Base-by-base conservation (phyloP, 2,888 invertebrate genomes). In the Oscheius sp. region DNA sequence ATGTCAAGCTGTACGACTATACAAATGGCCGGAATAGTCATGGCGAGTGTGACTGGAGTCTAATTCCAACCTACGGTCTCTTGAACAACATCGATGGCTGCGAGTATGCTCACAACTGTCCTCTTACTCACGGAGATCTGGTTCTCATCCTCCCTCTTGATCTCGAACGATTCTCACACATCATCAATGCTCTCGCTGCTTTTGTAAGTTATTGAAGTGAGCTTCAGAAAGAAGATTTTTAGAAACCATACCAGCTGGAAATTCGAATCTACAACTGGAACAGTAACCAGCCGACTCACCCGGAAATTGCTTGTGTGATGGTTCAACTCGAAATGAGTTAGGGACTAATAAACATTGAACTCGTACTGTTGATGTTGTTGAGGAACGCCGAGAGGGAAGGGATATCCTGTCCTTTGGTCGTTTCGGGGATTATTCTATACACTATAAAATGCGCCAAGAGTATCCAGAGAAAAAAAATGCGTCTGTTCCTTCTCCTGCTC, bases 41-140 rank as follows among this genome's bases (percentile, higher is more conserved):
- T 2, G 66, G 73, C 1, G 63, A 71, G 4, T 87, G 87, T 75
- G 59, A 57, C 48, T 87, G 86, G 86, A 75, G 51, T 10, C 79
- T 79, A 32, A 77, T 87, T 55, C 84, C 84, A 50, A 85, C 86
- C 1, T 84, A 86, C 68, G 86, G 85, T 37, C 74, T 87, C 9
- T 74, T 87, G 80, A 80, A 86, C 65, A 76, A 78, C 53, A 84
- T 87, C 70, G 86, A 87, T 62, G 87, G 87, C 42, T 87, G 86
- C 66, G 75, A 85, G 11, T 84, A 84, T 59, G 85, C 86, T 48
- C 80, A 87, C 50, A 86, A 87, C 76, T 87, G 87, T 55, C 87
- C 87, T 1, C 75, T 87, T 33, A 77, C 83, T n/a, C 70, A 74
- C 2, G 87, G 87, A 75, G 81, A 83, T 55, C 80, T 87, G 7